These are phyloP conservation scores for Ophiodon elongatus DNA, from an alignment of 2,113 vertebrate genomes.

Conservation along the genomic window DNA sequence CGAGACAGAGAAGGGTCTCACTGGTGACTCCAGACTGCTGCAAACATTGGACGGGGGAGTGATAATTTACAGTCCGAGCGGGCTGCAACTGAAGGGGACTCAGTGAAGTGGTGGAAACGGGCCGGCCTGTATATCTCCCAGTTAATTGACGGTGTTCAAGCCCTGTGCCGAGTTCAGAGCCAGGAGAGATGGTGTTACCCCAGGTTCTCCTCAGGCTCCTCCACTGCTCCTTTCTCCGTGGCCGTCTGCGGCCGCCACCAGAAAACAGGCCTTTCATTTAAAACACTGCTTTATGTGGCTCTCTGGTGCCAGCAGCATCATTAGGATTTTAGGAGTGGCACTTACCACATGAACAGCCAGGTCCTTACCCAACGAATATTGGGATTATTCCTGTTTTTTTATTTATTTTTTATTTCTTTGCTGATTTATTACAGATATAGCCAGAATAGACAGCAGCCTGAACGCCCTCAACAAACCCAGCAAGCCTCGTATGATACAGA, in stretches of 20 bases:
- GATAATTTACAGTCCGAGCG: constrained; percentile 74
- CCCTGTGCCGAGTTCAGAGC: constrained; percentile 64
- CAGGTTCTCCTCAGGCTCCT: constrained; percentile 63
- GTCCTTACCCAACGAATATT: constrained; percentile 70
- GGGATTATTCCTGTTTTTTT: constrained; percentile 53
- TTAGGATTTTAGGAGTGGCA: constrained; percentile 79
- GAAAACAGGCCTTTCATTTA: constrained; percentile 67
- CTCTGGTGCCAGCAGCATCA: constrained; percentile 75
- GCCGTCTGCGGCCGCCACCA: constrained; percentile 46
- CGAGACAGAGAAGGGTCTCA: constrained; percentile 77
- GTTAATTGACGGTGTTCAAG: constrained; percentile 72
- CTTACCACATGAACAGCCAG: constrained; percentile 74
- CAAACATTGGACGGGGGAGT: constrained; percentile 50
- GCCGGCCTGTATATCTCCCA: constrained; percentile 66
- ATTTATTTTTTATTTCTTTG: constrained; percentile 28
- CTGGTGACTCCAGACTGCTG: constrained; percentile 65
- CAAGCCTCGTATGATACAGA: constrained; percentile 4
- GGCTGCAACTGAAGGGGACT: constrained; percentile 71
- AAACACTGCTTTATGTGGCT: constrained; percentile 62
- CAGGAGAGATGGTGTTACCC: constrained; percentile 62
- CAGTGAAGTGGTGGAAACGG: constrained; percentile 74
- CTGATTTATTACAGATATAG: constrained; percentile 55
- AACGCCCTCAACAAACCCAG: constrained; percentile 27
- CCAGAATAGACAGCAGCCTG: constrained; percentile 10
- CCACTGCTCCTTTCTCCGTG: constrained; percentile 44